Evolutionary conservation across 2,797 vertebrate species (phyloP).

Genomic region (Fistularia tabacaria): DNA sequence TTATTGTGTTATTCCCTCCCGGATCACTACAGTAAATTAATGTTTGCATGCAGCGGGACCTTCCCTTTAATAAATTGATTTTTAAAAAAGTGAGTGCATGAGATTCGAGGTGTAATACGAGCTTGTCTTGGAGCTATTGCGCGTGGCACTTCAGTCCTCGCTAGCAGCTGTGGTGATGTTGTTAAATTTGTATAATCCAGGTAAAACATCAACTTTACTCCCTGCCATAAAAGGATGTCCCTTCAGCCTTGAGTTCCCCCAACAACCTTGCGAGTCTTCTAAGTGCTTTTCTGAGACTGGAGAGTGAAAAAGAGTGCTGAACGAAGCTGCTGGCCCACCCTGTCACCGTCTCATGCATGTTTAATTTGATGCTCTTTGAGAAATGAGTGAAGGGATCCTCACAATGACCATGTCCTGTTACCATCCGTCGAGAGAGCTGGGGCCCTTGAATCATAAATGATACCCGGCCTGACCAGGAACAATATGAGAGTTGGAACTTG

Average conservation of each 20-base stretch:
- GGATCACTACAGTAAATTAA: neutral
- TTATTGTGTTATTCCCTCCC: no score
- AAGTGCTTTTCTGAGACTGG: conserved; percentile 43
- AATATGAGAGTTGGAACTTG: conserved; percentile 62
- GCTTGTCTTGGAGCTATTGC: neutral
- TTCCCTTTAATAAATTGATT: conserved; percentile 23
- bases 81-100: no score
- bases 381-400: conserved; percentile 68
- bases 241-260: conserved; percentile 43
- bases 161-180: conserved; percentile 6
- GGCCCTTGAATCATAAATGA: conserved; percentile 76
- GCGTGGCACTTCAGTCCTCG: conserved; percentile 1
- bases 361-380: conserved; percentile 75
- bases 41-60: conserved; percentile 9
- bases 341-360: conserved; percentile 73
- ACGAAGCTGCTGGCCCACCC: conserved; percentile 56
- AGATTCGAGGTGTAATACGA: neutral
- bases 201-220: conserved; percentile 31
- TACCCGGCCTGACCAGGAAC: conserved; percentile 64
- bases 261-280: conserved; percentile 24
- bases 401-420: conserved; percentile 70
- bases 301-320: conserved; percentile 33
- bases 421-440: conserved; percentile 47
- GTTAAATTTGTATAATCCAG: conserved; percentile 18
- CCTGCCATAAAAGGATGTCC: conserved; percentile 18